Evolutionary conservation across 2,113 vertebrate genomes (phyloP).

Genomic region (Zingel zingel): DNA sequence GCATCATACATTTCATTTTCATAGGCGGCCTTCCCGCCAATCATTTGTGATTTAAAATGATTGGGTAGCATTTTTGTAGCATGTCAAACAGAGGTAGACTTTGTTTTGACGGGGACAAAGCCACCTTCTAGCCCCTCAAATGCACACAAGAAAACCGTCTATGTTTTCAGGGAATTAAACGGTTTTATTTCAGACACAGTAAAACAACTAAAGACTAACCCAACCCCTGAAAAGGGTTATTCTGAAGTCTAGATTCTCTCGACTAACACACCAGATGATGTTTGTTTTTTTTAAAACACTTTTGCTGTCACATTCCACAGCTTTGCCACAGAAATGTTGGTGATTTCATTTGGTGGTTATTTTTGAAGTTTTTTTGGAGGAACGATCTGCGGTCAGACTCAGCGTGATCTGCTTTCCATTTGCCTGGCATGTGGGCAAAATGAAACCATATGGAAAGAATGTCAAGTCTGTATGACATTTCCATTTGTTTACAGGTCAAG

Average conservation of each 20-base stretch:
- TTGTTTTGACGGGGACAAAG: slow-evolving; percentile 23
- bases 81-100: not conserved
- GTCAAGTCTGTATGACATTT: slow-evolving; percentile 59
- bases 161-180: not conserved
- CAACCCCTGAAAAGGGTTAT: not conserved
- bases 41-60: slow-evolving; percentile 55
- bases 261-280: slow-evolving; percentile 28
- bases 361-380: slow-evolving; percentile 17
- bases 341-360: slow-evolving; percentile 61
- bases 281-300: slow-evolving; percentile 43
- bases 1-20: slow-evolving; percentile 14
- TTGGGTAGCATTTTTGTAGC: slow-evolving; percentile 33
- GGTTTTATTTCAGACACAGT: slow-evolving; percentile 24
- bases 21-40: slow-evolving; percentile 27
- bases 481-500: slow-evolving; percentile 61
- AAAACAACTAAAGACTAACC: slow-evolving; percentile 3
- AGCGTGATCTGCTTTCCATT: slow-evolving; percentile 73
- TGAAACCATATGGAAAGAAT: slow-evolving; percentile 61
- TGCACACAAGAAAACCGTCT: slow-evolving; percentile 26
- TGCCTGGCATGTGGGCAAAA: slow-evolving; percentile 67
- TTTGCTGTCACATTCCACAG: slow-evolving; percentile 67
- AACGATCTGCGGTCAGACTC: slow-evolving; percentile 73
- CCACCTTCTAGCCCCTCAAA: slow-evolving; percentile 8
- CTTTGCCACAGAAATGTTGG: slow-evolving; percentile 75
- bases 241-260: slow-evolving; percentile 8